Evolutionary conservation across 2,888 invertebrate genomes (phyloP), one percentile per base, ranked within the genome.

Genomic region (Scaptomyza reducta): DNA sequence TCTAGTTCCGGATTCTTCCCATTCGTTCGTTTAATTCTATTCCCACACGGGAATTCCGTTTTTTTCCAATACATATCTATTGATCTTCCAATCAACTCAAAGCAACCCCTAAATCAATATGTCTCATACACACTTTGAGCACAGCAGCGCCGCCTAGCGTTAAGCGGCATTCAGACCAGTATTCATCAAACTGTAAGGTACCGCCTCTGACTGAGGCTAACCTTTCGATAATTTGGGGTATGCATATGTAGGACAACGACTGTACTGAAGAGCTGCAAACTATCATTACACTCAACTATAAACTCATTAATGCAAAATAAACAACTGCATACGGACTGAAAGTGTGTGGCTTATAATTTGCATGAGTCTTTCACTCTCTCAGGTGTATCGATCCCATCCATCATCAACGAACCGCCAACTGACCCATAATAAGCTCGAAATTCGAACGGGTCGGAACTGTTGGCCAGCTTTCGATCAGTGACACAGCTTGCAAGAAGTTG

Each of bases 261-360:
- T 58, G 16, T 50, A 22, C 7, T 55, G 57, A 14, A 31, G 38
- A 38, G 9, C 55, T 33, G 33, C 51, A 64, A 50, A 38, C 58
- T 70, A 57, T 87, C 38, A 87, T 88, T 83, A 85, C 68, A 61
- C 79, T 79, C 85, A 84, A 85, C 82, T 85, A 87, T 82, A 81
- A 87, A 85, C 82, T 82, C 79, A 82, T 82, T 82, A 81, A 70
- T 68, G 76, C 79, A 82, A 82, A 82, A 87, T 82, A 75, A 82
- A 82, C 86, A 82, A 87, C 71, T 74, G 64, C 61, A 72, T 53
- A 62, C 50, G 65, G 49, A 47, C 63, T 46, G 47, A 47, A 27
- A 16, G 16, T 47, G 33, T 65, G 56, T 61, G 72, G 77, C 64
- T 61, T 74, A 73, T 76, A 78, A 82, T 87, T 87, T 82, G 77